These are phyloP conservation scores for Cheiracanthium punctorium DNA, from an alignment of 2,888 invertebrate species.

Conservation along the genomic window DNA sequence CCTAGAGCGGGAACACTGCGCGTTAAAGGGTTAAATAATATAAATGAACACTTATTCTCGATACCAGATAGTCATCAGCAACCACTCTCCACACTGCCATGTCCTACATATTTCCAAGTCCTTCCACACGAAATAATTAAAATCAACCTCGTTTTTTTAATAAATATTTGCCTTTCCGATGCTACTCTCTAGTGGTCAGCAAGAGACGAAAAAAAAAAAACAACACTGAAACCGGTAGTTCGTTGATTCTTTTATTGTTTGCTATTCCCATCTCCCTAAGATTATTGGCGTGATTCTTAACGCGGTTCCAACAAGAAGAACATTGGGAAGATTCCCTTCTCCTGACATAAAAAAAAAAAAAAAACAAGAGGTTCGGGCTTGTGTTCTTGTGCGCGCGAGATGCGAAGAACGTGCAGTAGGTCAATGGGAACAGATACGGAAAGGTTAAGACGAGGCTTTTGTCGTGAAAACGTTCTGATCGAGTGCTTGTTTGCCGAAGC, in stretches of 20 bases:
- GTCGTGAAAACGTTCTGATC: not conserved
- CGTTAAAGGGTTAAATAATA: too few species aligned
- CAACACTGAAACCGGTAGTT: not conserved
- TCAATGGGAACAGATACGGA: not conserved
- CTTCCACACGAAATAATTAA: constrained; percentile 2
- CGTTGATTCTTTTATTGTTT: not conserved
- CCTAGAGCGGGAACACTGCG: too few species aligned
- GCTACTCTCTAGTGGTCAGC: not conserved
- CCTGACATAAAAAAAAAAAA: not conserved
- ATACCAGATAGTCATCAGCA: too few species aligned
- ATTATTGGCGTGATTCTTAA: not conserved
- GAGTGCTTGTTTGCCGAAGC: not conserved
- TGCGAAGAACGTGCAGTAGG: not conserved
- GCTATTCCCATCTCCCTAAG: not conserved
- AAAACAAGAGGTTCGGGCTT: too few species aligned
- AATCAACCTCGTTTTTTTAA: not conserved
- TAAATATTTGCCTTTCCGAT: constrained; percentile 1
- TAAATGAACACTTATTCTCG: too few species aligned
- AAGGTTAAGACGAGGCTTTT: not conserved
- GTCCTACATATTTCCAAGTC: not conserved
- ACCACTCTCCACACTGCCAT: not conserved
- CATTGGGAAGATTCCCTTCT: not conserved
- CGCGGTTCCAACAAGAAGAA: not conserved
- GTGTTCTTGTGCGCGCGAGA: not conserved
- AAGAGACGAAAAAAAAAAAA: too few species aligned